Base-by-base conservation (phyloP, 1,140 invertebrate genomes). In the Plodia interpunctella region DNA sequence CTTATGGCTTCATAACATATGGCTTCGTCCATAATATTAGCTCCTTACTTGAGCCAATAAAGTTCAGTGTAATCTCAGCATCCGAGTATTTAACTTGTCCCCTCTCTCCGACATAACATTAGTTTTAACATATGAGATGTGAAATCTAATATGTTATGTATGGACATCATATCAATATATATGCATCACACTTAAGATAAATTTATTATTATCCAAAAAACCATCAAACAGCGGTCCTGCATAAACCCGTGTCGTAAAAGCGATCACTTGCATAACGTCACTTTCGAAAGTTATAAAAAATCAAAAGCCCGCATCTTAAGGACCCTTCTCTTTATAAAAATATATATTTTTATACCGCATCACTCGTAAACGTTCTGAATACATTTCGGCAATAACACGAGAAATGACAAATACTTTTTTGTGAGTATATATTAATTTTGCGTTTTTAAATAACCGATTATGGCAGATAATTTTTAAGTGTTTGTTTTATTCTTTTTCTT, bases 271-370 rank as follows among this genome's bases (percentile, higher is more conserved):
- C 50, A 60, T 60, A 53, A 60, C 49, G 72, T 80, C 67, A 80
- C 80, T 83, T 85, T 85, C 80, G 70, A 82, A 85, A 74, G 68
- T 76, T 52, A 71, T 83, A 79, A 84, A n/a, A n/a, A n/a, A n/a
- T n/a, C n/a, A 82, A 83, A 77, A 63, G 52, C 44, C 51, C 51
- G 56, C 55, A 63, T 53, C 57, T 52, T n/a, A 70, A 77, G 68
- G 70, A 79, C 74, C 71, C 75, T 76, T 79, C 76, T 80, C 76
- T 74, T 76, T 66, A 68, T 35, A n/a, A n/a, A 9, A 5, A 28
- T 9, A 28, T 5, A 5, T 28, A 5, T 28, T 28, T 28, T 28
- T 28, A 28, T 28, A 28, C 15, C 32, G 30, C 60, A 28, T 53
- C 52, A 65, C 18, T 77, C 77, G 72, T 80, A 77, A 80, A 78